Percentiles rank a stretch among this genome's conserved stretches.
These are phyloP conservation scores for Chloebia gouldiae DNA, from an alignment of 2,113 vertebrate genomes.

Conservation along the genomic window DNA sequence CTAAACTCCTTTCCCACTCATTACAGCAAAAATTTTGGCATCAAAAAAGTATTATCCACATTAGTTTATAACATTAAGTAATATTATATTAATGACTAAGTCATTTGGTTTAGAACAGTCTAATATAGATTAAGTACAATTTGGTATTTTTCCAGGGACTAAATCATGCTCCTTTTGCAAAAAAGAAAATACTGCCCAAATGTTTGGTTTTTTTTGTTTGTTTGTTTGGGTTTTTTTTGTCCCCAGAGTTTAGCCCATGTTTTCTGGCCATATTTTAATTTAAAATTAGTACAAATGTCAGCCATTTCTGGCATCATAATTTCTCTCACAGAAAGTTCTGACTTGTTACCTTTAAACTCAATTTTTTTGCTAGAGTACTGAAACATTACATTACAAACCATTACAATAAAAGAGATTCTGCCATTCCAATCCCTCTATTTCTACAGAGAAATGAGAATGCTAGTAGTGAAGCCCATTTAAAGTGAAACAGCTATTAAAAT, in stretches of 20 bases:
- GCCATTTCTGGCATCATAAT: not conserved
- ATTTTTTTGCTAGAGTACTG: not conserved
- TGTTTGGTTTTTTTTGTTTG: not conserved
- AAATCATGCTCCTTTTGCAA: not conserved
- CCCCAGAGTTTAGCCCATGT: not conserved
- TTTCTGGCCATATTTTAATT: not conserved
- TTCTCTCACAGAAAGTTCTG: not conserved
- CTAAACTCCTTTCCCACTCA: not conserved
- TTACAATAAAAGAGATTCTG: not conserved
- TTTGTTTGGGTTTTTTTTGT: not conserved
- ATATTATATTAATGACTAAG: not conserved
- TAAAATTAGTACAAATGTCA: not conserved
- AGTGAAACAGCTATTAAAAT: not conserved
- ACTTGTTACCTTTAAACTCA: not conserved
- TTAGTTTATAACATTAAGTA: not conserved
- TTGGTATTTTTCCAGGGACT: not conserved
- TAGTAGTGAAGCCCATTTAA: not conserved
- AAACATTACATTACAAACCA: not conserved
- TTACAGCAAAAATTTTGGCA: not conserved
- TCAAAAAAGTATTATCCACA: not conserved
- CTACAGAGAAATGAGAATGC: not conserved
- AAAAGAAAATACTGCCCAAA: not conserved
- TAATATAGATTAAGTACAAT: not conserved
- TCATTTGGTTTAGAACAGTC: not conserved
- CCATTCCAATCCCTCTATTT: not conserved